A percentile compares a stretch with the other conserved stretches of the same genome.
phyloP scores from a whole-genome alignment of 2,797 vertebrate species.

The Oophaga sylvatica region DNA sequence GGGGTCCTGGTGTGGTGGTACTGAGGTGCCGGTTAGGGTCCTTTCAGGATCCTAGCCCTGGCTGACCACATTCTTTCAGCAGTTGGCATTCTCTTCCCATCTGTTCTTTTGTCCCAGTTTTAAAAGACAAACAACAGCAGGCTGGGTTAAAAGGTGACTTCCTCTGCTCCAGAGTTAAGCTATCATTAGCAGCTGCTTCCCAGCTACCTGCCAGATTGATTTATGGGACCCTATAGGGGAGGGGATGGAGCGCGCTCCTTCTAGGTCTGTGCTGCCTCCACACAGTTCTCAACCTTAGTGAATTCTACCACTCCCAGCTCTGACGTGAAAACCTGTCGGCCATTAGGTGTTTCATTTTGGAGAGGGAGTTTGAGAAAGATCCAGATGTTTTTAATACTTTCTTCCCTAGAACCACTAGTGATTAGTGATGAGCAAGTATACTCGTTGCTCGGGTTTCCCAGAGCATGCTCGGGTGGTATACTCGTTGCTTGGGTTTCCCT shows the following conservation, averaged over 20 bases:
- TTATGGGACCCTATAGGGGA: constrained; percentile 78
- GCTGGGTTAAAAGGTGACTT: constrained; percentile 94
- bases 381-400: no score
- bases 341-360: not conserved
- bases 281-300: not conserved
- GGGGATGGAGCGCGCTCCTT: constrained; percentile 63
- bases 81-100: constrained; percentile 72
- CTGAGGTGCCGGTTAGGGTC: constrained; percentile 39
- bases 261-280: constrained; percentile 6
- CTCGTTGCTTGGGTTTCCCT: no score
- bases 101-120: constrained; percentile 81
- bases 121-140: constrained; percentile 88
- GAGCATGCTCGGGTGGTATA: no score
- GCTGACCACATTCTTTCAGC: constrained; percentile 68
- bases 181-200: constrained; percentile 92
- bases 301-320: constrained; percentile 3
- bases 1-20: constrained; percentile 3
- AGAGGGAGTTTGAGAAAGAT: not conserved
- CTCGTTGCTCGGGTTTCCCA: no score
- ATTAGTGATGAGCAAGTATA: no score
- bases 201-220: constrained; percentile 92
- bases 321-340: not conserved
- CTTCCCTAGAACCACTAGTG: no score
- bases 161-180: constrained; percentile 83
- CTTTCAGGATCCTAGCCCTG: constrained; percentile 67